Evolutionary conservation across 2,113 vertebrate species (phyloP).

Genomic region (Dromaius novaehollandiae): DNA sequence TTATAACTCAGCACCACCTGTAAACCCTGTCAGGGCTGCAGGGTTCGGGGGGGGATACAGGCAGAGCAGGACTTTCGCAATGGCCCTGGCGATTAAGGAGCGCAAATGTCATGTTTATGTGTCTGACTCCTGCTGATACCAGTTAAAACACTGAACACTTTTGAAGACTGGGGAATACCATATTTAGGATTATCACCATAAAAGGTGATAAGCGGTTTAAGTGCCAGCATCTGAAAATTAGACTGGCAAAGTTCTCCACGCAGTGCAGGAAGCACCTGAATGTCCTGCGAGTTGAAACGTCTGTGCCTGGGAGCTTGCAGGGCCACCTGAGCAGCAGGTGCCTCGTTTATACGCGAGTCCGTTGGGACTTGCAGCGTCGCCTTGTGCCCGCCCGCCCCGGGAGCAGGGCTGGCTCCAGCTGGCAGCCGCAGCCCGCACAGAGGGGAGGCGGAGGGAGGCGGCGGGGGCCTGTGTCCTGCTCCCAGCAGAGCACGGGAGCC

Average conservation of each 20-base stretch:
- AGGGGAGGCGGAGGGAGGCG: not conserved
- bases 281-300: not conserved
- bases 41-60: not conserved
- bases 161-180: not conserved
- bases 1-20: not conserved
- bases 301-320: not conserved
- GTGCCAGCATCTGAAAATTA: not conserved
- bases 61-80: not conserved
- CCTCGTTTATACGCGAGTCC: not conserved
- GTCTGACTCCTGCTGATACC: not conserved
- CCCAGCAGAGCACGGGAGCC: not conserved
- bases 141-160: not conserved
- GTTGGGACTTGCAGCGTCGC: not conserved
- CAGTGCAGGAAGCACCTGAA: not conserved
- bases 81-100: not conserved
- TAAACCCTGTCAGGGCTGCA: not conserved
- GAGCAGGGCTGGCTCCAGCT: not conserved
- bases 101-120: not conserved
- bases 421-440: not conserved
- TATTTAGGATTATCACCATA: not conserved
- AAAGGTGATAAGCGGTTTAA: not conserved
- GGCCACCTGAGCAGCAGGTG: conserved; percentile 38
- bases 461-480: not conserved
- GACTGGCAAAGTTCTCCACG: not conserved
- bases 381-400: not conserved